Evolutionary conservation across 2,113 vertebrate species (phyloP).

Genomic region (Lutjanus erythropterus): DNA sequence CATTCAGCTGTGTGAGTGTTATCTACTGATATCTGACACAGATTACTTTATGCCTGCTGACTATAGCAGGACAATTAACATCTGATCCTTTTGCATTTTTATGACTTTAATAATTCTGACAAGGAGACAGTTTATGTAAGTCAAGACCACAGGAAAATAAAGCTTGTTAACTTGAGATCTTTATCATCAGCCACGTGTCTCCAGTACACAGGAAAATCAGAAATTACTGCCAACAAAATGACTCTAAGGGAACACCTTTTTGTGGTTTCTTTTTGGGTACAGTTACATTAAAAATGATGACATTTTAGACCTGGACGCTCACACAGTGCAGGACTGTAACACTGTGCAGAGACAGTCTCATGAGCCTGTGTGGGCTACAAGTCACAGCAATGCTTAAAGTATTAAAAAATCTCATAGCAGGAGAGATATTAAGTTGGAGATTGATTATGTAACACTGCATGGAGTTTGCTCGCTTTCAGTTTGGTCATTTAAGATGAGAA

Average conservation of each 20-base stretch:
- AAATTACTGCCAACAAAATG: background rate
- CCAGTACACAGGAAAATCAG: background rate
- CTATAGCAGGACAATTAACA: background rate
- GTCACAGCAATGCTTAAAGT: background rate
- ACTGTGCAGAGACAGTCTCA: background rate
- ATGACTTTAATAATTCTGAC: background rate
- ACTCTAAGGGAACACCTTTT: background rate
- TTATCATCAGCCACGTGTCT: background rate
- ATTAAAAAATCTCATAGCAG: background rate
- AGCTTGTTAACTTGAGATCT: background rate
- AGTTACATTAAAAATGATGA: background rate
- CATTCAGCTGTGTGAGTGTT: constrained; percentile 9
- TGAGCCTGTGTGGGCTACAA: background rate
- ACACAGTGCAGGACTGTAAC: background rate
- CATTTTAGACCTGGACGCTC: background rate
- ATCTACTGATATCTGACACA: background rate
- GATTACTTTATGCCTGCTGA: background rate
- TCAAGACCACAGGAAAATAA: background rate
- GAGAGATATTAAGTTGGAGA: background rate
- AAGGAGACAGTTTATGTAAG: background rate
- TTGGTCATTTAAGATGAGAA: background rate
- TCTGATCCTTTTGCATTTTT: background rate
- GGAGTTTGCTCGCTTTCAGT: background rate
- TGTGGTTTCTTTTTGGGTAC: background rate
- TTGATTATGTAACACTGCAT: background rate